Percentiles rank a stretch among this genome's conserved stretches.
phyloP scores from a whole-genome alignment of 2,888 invertebrate genomes.

The Apocheima hispidaria region DNA sequence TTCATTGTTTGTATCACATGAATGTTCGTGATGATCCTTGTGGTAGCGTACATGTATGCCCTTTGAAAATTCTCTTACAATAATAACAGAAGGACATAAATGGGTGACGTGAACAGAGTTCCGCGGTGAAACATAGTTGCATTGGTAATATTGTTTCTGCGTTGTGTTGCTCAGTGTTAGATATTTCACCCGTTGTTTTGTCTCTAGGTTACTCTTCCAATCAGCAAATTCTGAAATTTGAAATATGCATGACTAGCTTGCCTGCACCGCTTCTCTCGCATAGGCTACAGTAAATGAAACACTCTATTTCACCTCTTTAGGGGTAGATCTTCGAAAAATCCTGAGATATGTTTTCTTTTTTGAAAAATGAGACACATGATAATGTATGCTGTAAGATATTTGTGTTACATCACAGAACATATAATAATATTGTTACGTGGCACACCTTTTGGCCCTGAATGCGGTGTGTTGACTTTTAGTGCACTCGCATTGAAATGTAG shows the following conservation, averaged over 20 bases:
- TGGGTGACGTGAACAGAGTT: conserved; percentile 37
- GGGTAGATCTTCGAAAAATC: too few relatives aligned
- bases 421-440: too few relatives aligned
- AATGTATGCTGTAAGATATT: too few relatives aligned
- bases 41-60: conserved; percentile 65
- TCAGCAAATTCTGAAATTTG: conserved; percentile 63
- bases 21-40: conserved; percentile 62
- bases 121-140: conserved; percentile 45
- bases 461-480: too few relatives aligned
- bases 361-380: too few relatives aligned
- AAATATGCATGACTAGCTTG: background rate
- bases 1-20: background rate
- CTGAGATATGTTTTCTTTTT: too few relatives aligned
- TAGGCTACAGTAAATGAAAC: too few relatives aligned
- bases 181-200: conserved; percentile 52
- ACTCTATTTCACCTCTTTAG: too few relatives aligned
- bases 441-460: too few relatives aligned
- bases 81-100: conserved; percentile 64
- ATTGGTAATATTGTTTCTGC: conserved; percentile 58
- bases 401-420: too few relatives aligned
- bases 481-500: too few relatives aligned
- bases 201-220: conserved; percentile 65
- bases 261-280: too few relatives aligned
- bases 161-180: conserved; percentile 47
- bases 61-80: conserved; percentile 55